phyloP scores from a whole-genome alignment of 2,888 invertebrate genomes.

The Parelbella ahira region DNA sequence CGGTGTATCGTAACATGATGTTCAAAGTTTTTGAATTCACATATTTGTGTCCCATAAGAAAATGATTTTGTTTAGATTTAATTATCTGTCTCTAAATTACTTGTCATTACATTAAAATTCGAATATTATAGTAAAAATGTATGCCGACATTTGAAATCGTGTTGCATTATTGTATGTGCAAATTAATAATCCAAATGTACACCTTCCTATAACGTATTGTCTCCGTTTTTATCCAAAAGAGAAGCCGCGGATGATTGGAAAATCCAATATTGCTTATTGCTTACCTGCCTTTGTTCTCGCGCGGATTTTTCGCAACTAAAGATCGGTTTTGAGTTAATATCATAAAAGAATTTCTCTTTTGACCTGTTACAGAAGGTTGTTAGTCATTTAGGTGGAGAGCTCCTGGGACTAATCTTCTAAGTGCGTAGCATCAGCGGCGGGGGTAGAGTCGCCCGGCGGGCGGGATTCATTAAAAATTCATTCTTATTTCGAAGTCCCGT shows the following conservation, averaged over 20 bases:
- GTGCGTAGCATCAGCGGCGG: constrained; percentile 63
- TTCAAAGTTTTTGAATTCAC: too few relatives aligned
- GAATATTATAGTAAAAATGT: too few relatives aligned
- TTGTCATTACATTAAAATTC: too few relatives aligned
- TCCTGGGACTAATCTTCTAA: constrained; percentile 78
- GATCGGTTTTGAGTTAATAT: constrained; percentile 26
- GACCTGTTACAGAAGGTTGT: constrained; percentile 43
- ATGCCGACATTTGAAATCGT: too few relatives aligned
- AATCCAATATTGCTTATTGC: constrained; percentile 4
- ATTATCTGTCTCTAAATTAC: too few relatives aligned
- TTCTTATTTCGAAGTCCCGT: constrained; percentile 74
- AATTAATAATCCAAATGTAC: too few relatives aligned
- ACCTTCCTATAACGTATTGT: too few relatives aligned
- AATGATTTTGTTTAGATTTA: too few relatives aligned
- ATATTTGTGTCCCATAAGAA: too few relatives aligned
- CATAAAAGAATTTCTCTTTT: constrained; percentile 32
- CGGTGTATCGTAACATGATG: too few relatives aligned
- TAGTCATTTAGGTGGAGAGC: constrained; percentile 57
- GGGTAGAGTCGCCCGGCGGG: constrained; percentile 36
- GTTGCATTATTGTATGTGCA: too few relatives aligned
- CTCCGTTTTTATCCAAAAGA: too few relatives aligned
- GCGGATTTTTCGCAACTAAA: constrained; percentile 2
- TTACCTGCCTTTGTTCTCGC: constrained; percentile 2
- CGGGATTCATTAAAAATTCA: constrained; percentile 76
- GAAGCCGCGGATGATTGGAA: background rate